Percentiles rank a stretch among this genome's conserved stretches.
Evolutionary conservation across 2,888 invertebrate genomes (phyloP).

Genomic region (Bimastos eiseni): DNA sequence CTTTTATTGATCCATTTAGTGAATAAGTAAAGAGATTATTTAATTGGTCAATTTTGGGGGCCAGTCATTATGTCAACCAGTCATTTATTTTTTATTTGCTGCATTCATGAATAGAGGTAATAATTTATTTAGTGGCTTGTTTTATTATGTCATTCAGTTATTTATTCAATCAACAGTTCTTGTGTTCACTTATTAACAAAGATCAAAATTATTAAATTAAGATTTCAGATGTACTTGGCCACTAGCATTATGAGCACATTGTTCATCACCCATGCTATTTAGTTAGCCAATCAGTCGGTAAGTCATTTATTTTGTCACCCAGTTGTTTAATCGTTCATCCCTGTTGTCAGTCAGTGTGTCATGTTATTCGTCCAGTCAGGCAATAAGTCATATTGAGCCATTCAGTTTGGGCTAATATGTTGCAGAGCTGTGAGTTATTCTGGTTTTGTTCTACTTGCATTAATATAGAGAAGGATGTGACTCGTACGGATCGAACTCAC

Average conservation of each 20-base stretch:
- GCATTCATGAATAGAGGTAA: background rate
- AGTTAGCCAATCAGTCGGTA: background rate
- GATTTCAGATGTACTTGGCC: too few species aligned
- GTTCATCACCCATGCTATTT: background rate
- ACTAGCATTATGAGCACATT: too few species aligned
- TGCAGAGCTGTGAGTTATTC: background rate
- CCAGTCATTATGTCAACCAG: background rate
- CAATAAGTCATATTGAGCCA: background rate
- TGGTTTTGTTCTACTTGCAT: background rate
- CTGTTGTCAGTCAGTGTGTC: background rate
- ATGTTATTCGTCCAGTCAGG: background rate
- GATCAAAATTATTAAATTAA: too few species aligned
- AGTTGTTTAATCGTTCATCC: background rate
- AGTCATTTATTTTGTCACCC: background rate
- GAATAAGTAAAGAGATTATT: background rate
- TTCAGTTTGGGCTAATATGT: background rate
- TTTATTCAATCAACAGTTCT: background rate
- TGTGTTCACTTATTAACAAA: too few species aligned
- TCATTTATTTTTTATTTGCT: background rate
- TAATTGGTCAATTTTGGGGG: background rate
- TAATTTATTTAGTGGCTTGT: too few species aligned
- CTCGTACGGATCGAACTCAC: constrained; percentile 87
- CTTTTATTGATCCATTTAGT: too few species aligned
- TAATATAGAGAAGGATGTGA: constrained; percentile 87
- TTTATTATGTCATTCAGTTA: background rate